Conservation (phyloP, 1,140 invertebrate genomes). For the Lanistes nyassanus region DNA sequence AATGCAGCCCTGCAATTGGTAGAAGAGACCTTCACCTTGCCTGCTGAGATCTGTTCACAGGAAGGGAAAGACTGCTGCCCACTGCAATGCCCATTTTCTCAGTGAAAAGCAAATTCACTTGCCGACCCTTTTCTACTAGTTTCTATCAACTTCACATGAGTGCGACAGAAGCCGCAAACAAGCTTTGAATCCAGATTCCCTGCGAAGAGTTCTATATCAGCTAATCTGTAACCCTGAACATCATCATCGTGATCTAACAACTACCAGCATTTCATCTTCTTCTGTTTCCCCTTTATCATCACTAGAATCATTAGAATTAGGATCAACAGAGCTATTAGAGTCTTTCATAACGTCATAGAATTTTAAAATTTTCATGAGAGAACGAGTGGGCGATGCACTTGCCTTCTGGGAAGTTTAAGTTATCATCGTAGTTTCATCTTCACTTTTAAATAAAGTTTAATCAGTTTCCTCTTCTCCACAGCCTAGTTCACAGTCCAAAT, state of each 20-base stretch:
- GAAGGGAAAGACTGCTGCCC: background rate
- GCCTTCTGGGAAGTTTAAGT: too few species aligned
- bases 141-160: background rate
- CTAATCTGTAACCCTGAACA: slow-evolving; percentile 2
- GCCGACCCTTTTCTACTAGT: background rate
- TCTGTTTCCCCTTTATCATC: background rate
- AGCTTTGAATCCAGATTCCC: background rate
- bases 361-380: background rate
- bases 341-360: background rate
- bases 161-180: background rate
- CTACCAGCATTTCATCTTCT: too few species aligned
- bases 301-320: background rate
- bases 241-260: background rate
- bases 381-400: background rate
- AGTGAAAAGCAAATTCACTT: slow-evolving; percentile 1
- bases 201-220: slow-evolving; percentile 4
- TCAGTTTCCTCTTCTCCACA: too few species aligned
- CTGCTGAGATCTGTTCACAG: background rate
- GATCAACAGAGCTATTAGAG: background rate
- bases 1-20: background rate
- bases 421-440: too few species aligned
- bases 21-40: slow-evolving; percentile 1
- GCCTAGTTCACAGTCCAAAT: too few species aligned
- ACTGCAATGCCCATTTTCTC: background rate
- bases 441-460: too few species aligned